Evolutionary conservation across 2,113 vertebrate species (phyloP).

Genomic region (Brachypodius melanocephalos): DNA sequence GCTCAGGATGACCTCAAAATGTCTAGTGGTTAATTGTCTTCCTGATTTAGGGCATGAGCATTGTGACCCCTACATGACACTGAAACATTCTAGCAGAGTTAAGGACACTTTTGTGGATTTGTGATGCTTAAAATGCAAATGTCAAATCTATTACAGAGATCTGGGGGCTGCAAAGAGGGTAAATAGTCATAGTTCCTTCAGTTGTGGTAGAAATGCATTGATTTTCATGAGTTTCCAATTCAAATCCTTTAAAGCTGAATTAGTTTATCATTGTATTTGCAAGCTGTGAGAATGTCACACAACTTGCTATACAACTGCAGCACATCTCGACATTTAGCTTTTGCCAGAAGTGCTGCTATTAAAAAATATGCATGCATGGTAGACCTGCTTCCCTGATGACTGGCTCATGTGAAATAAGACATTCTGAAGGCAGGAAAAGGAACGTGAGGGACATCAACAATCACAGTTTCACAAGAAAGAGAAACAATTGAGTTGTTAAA

Average conservation of each 20-base stretch:
- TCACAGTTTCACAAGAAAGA: neutral
- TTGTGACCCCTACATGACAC: neutral
- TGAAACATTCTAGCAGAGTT: conserved; percentile 6
- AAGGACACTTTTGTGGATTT: conserved; percentile 29
- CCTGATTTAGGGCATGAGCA: neutral
- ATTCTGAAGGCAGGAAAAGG: neutral
- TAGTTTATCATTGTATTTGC: neutral
- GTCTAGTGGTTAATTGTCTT: conserved; percentile 51
- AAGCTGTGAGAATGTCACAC: neutral
- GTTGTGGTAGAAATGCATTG: neutral
- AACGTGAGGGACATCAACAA: neutral
- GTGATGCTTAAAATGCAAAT: conserved; percentile 32
- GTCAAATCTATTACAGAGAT: neutral
- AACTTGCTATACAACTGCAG: neutral
- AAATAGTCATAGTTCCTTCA: neutral
- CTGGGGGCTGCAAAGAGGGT: neutral
- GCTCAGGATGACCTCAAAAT: neutral
- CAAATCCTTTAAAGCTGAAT: conserved; percentile 1
- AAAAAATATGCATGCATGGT: neutral
- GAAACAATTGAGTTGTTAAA: neutral
- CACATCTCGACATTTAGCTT: neutral
- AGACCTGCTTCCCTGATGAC: neutral
- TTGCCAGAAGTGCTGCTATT: conserved; percentile 1
- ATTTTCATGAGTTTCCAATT: neutral
- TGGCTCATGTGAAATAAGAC: neutral